These are phyloP conservation scores for Calameuta pallipes DNA, from an alignment of 2,888 invertebrate species.

Conservation along the genomic window DNA sequence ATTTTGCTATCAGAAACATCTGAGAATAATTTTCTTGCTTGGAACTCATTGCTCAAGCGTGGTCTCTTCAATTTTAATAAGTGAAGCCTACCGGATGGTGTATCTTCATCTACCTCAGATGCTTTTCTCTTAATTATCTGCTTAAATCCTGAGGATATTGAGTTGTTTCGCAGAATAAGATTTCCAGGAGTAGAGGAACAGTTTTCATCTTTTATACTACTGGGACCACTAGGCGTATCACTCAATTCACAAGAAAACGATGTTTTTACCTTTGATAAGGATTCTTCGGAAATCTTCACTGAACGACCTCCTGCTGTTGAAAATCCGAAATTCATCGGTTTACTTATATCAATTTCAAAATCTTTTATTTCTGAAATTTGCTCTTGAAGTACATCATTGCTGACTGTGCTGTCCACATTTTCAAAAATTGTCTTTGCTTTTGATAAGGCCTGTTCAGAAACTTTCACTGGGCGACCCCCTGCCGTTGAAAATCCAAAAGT, in stretches of 20 bases:
- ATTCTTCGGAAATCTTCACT: conserved; percentile 35
- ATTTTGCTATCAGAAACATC: conserved; percentile 33
- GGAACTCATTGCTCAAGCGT: conserved; percentile 42
- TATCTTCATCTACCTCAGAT: conserved; percentile 40
- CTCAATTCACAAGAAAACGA: conserved; percentile 6
- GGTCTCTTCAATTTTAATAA: conserved; percentile 41
- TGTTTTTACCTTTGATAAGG: conserved; percentile 28
- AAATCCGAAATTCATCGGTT: conserved; percentile 25
- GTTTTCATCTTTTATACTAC: neutral
- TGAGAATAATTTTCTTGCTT: conserved; percentile 40
- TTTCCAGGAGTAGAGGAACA: neutral
- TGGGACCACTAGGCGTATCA: neutral
- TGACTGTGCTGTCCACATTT: neutral
- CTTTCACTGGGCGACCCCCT: conserved; percentile 40
- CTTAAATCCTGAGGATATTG: conserved; percentile 4
- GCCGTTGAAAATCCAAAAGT: conserved; percentile 53
- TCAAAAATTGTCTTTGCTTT: conserved; percentile 25
- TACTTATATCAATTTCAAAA: neutral
- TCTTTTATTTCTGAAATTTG: neutral
- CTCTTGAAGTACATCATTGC: neutral
- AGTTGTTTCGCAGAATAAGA: neutral
- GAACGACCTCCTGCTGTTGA: conserved; percentile 41
- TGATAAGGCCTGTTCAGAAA: conserved; percentile 33
- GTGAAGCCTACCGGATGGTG: conserved; percentile 32
- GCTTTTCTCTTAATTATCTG: conserved; percentile 28